A percentile compares a stretch with the other conserved stretches of the same genome.
Conservation (phyloP, 2,797 vertebrate species). For the Fundulus diaphanus region DNA sequence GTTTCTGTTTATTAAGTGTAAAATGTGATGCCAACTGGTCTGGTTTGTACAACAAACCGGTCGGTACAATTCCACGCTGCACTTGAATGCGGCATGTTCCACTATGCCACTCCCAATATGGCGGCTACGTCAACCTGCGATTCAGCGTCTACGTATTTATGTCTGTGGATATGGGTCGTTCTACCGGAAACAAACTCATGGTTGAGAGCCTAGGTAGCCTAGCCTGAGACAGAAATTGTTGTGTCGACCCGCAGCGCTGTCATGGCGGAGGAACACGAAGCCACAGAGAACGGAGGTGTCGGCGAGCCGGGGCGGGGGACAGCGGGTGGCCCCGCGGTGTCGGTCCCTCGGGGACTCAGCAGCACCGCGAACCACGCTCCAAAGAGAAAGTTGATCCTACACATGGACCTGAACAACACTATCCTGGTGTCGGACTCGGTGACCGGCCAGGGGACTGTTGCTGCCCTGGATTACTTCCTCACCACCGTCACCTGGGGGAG, state of each 20-base stretch:
- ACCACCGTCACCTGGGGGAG: conserved; percentile 87
- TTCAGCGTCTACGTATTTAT: too few relatives aligned
- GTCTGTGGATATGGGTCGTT: too few relatives aligned
- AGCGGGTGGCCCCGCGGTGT: conserved; percentile 12
- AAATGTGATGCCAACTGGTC: too few relatives aligned
- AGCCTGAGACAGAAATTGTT: not conserved
- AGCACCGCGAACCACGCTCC: not conserved
- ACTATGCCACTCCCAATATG: too few relatives aligned
- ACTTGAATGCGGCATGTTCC: too few relatives aligned
- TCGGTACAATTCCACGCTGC: too few relatives aligned
- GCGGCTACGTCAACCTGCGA: too few relatives aligned
- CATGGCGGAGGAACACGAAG: conserved; percentile 46
- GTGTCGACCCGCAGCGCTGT: accelerated
- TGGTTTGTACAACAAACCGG: too few relatives aligned
- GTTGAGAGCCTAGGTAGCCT: too few relatives aligned
- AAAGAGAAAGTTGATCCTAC: conserved; percentile 81
- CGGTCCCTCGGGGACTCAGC: conserved; percentile 7
- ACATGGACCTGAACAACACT: conserved; percentile 91
- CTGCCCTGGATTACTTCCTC: conserved; percentile 85
- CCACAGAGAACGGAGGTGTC: not conserved
- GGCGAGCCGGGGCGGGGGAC: not conserved
- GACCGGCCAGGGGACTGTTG: conserved; percentile 79
- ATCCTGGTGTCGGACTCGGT: conserved; percentile 85
- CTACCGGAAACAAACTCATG: not conserved
- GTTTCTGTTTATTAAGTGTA: too few relatives aligned